phyloP scores from a whole-genome alignment of 53 echinoderm and acorn worm genomes.

The Astropecten irregularis region DNA sequence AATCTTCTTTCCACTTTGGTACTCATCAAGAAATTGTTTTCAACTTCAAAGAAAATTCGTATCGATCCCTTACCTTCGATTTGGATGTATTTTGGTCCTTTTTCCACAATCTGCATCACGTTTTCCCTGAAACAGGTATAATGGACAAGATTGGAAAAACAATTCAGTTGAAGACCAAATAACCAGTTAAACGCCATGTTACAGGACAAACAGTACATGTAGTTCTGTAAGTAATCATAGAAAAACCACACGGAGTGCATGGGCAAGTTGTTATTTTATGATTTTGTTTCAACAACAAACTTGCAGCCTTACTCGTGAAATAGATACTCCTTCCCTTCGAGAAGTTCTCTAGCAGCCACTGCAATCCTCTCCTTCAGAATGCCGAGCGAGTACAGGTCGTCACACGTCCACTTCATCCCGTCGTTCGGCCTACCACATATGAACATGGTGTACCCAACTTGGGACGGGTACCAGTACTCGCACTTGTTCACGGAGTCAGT shows the following conservation, averaged over 20 bases:
- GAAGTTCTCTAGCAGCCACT: slow-evolving; percentile 16
- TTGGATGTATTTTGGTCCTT: slow-evolving; percentile 36
- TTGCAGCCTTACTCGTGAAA: slow-evolving; percentile 30
- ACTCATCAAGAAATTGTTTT: too few species aligned
- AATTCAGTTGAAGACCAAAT: too few species aligned
- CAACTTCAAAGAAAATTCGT: too few species aligned
- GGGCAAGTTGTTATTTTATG: too few species aligned
- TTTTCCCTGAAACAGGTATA: background rate
- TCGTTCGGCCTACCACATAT: slow-evolving; percentile 38
- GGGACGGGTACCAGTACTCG: slow-evolving; percentile 47
- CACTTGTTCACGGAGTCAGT: slow-evolving; percentile 21
- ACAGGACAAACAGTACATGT: too few species aligned
- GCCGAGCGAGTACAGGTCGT: slow-evolving; percentile 4
- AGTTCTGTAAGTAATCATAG: too few species aligned
- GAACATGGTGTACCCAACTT: slow-evolving; percentile 16
- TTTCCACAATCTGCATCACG: slow-evolving; percentile 36
- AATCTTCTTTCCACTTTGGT: too few species aligned
- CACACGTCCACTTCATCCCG: background rate
- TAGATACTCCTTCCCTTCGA: slow-evolving; percentile 34
- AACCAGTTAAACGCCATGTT: too few species aligned
- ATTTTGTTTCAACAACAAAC: too few species aligned
- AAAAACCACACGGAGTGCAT: too few species aligned
- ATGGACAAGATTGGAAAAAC: too few species aligned
- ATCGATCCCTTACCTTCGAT: slow-evolving; percentile 14
- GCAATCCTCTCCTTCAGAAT: slow-evolving; percentile 1